Base-by-base conservation (phyloP, 2,113 vertebrate genomes). In the Poeciliopsis retropinna region DNA sequence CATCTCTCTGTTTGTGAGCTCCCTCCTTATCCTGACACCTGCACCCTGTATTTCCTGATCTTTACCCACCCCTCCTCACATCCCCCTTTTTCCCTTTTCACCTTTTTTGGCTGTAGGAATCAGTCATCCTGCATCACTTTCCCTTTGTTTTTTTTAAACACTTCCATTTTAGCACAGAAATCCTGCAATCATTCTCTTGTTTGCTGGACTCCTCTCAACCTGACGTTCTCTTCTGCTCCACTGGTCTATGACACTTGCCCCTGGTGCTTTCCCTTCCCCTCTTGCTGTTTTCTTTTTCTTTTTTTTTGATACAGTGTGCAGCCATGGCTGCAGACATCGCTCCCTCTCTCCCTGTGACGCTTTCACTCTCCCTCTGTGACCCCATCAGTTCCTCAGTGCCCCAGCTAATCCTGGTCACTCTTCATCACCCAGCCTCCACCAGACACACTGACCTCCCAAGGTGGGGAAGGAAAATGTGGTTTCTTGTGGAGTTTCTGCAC, bases 151-250 rank as follows among this genome's bases (percentile, higher is more conserved):
- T 67, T n/a, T 73, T 44, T 64, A 1, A 54, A 41, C 73, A 78
- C 72, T 76, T 73, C 63, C 65, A 81, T 92, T 89, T 88, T 81
- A 71, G 63, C 87, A 80, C 74, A 86, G 67, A 88, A 91, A 83
- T 92, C 85, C 87, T 79, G 79, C 89, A 90, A 90, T 94, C 89
- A 93, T 88, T 91, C 88, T 87, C 72, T 88, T 80, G 79, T 94
- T 92, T 90, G 88, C 80, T 85, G 83, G 82, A 86, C 79, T 82
- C 71, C 71, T 74, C 71, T 86, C 82, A 60, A 79, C 67, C 80
- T 74, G 78, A 88, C 76, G 84, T 87, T 87, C 79, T 86, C 79
- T 81, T 78, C 84, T 76, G 85, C 91, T 91, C 72, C 91, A 92
- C 80, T 91, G 89, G 84, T 88, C 91, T 92, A 88, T 89, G 90